phyloP scores from a whole-genome alignment of 2,888 invertebrate species.

The Cacoxenus indagator region DNA sequence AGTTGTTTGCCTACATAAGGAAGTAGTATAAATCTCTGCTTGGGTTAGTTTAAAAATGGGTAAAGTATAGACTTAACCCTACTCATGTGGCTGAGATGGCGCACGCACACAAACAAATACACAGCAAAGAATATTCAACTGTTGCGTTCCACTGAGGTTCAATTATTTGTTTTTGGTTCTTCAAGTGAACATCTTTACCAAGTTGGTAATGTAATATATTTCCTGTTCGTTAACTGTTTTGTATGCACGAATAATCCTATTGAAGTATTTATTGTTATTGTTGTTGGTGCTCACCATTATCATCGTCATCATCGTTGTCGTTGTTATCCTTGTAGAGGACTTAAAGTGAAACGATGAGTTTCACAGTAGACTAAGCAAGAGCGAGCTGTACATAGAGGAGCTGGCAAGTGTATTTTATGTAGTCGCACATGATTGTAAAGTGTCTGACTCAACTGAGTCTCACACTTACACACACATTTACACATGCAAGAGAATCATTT shows the following conservation, averaged over 20 bases:
- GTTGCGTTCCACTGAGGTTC: no score
- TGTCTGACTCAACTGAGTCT: not conserved
- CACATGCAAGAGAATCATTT: not conserved
- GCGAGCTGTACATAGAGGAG: not conserved
- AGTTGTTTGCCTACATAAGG: not conserved
- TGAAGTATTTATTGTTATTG: slow-evolving; percentile 21
- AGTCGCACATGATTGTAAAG: slow-evolving; percentile 2
- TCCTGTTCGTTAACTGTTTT: slow-evolving; percentile 45
- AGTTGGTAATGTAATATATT: no score
- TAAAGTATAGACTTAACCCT: no score
- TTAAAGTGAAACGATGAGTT: not conserved
- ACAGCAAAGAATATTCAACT: no score
- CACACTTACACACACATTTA: not conserved
- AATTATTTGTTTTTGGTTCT: slow-evolving; percentile 9
- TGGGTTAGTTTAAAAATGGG: not conserved
- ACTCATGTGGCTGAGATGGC: no score
- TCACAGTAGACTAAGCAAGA: not conserved
- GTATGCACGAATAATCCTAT: slow-evolving; percentile 43
- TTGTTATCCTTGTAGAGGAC: not conserved
- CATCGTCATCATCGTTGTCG: not conserved
- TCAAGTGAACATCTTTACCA: not conserved
- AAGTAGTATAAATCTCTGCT: not conserved
- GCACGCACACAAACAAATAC: no score
- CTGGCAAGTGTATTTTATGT: not conserved
- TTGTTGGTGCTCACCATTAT: not conserved